These are phyloP conservation scores for Exocentrus adspersus DNA, from an alignment of 2,888 invertebrate species.

Conservation along the genomic window DNA sequence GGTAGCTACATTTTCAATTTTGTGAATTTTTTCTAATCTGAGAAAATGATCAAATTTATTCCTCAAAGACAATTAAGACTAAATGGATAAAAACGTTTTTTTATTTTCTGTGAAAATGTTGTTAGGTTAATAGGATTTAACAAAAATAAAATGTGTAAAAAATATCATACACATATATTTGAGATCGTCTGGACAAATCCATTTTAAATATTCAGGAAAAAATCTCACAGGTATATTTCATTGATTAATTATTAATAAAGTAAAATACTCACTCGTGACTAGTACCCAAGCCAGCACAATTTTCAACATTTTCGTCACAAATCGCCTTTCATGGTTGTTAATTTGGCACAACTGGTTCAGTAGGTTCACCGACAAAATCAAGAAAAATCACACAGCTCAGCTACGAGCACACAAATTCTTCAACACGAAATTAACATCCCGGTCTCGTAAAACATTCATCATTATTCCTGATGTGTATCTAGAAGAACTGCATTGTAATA, in stretches of 20 bases:
- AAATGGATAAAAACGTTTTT: too few species aligned
- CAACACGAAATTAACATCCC: constrained; percentile 4
- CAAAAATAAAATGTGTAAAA: too few species aligned
- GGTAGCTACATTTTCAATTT: too few species aligned
- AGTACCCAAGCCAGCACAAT: background rate
- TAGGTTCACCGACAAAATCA: background rate
- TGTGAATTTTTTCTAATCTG: too few species aligned
- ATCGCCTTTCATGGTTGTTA: background rate
- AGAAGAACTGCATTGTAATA: constrained; percentile 31
- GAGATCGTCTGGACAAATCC: too few species aligned
- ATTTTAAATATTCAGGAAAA: too few species aligned
- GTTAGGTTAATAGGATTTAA: too few species aligned
- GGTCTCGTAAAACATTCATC: constrained; percentile 20
- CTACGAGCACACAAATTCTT: constrained; percentile 6
- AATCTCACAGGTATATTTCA: too few species aligned
- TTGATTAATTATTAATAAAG: background rate
- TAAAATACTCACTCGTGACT: background rate
- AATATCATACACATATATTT: too few species aligned
- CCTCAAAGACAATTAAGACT: too few species aligned
- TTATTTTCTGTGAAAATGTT: too few species aligned
- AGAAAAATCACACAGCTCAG: constrained; percentile 6
- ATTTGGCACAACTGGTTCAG: background rate
- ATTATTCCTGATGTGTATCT: constrained; percentile 29
- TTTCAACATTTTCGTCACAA: background rate
- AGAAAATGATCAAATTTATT: too few species aligned